Evolutionary conservation across 2,888 invertebrate species (phyloP).

Genomic region (Nysson spinosus): DNA sequence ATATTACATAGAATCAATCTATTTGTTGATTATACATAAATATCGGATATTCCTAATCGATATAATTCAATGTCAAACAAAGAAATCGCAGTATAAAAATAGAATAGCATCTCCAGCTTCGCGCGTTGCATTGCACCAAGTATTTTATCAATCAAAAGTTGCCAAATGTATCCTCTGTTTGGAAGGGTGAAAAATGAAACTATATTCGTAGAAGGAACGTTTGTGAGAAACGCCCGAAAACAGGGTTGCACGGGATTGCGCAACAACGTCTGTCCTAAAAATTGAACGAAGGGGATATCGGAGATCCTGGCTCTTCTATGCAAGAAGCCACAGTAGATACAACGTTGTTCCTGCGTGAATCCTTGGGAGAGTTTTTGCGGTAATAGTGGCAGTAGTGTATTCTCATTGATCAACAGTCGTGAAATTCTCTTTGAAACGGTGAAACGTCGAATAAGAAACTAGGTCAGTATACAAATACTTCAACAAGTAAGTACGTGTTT

Average conservation of each 20-base stretch:
- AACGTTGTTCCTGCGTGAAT: too few relatives aligned
- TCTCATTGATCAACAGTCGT: neutral
- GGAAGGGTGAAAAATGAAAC: neutral
- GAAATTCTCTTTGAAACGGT: neutral
- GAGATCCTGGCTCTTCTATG: neutral
- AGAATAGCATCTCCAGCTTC: too few relatives aligned
- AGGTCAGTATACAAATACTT: too few relatives aligned
- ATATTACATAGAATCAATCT: too few relatives aligned
- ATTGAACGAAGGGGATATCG: conserved; percentile 8
- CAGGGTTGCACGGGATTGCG: conserved; percentile 37
- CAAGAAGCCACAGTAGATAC: too few relatives aligned
- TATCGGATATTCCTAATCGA: too few relatives aligned
- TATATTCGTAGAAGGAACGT: neutral
- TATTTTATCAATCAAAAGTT: neutral
- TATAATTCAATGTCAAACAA: too few relatives aligned
- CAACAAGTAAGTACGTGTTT: too few relatives aligned
- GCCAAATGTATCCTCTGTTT: neutral
- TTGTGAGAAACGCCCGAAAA: conserved; percentile 7
- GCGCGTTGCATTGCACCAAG: neutral
- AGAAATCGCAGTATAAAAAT: too few relatives aligned
- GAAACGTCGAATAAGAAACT: neutral
- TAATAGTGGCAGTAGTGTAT: too few relatives aligned
- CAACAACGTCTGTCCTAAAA: conserved; percentile 14
- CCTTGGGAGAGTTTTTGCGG: too few relatives aligned
- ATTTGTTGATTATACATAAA: too few relatives aligned